Evolutionary conservation across 2,888 invertebrate species (phyloP).

Genomic region (Fragum whitleyi): DNA sequence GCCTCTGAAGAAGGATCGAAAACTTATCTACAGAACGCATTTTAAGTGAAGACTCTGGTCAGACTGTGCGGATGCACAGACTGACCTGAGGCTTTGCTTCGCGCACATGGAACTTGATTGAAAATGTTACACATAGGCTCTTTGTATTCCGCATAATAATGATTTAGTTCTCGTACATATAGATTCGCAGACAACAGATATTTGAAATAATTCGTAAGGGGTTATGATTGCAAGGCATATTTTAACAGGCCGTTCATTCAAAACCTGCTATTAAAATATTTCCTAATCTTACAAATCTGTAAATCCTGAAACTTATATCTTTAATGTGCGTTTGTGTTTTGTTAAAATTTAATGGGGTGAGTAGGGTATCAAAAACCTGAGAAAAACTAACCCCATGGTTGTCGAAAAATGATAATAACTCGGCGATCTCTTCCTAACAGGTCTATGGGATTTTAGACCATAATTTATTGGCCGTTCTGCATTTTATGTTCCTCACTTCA

Average conservation of each 20-base stretch:
- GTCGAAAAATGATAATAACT: slow-evolving; percentile 14
- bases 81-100: too few species aligned
- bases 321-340: slow-evolving; percentile 54
- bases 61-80: too few species aligned
- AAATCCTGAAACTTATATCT: slow-evolving; percentile 54
- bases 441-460: slow-evolving; percentile 35
- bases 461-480: slow-evolving; percentile 58
- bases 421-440: slow-evolving; percentile 1
- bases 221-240: background rate
- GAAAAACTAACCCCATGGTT: background rate
- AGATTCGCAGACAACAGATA: too few species aligned
- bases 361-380: slow-evolving; percentile 16
- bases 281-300: slow-evolving; percentile 32
- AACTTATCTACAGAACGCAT: too few species aligned
- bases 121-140: too few species aligned
- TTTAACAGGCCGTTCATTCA: slow-evolving; percentile 15
- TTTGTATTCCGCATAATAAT: too few species aligned
- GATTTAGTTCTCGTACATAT: too few species aligned
- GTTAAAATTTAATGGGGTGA: slow-evolving; percentile 52
- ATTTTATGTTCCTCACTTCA: slow-evolving; percentile 62
- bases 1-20: too few species aligned
- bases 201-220: too few species aligned
- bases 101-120: too few species aligned
- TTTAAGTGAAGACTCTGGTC: too few species aligned
- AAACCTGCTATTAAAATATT: slow-evolving; percentile 61